Conservation (phyloP, 1,140 invertebrate genomes). For the Zaprionus ornatus region DNA sequence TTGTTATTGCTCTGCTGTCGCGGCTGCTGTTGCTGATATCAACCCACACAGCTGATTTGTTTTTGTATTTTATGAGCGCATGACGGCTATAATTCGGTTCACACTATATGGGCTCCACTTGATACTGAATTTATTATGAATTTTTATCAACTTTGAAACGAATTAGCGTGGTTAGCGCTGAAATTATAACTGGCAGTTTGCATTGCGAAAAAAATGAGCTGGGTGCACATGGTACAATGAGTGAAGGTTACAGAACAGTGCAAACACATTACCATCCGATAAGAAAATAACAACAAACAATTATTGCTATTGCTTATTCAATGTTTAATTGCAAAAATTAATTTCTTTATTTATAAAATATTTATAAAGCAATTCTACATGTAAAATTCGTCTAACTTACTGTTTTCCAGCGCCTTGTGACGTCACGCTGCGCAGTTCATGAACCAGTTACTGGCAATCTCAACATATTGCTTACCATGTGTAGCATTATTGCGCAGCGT, state of each 20-base stretch:
- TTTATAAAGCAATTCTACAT: not conserved
- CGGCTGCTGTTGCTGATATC: slow-evolving; percentile 20
- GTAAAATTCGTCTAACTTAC: not conserved
- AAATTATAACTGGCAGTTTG: slow-evolving; percentile 21
- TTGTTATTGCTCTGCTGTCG: slow-evolving; percentile 16
- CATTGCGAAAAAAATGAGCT: slow-evolving; percentile 25
- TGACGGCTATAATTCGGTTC: not conserved
- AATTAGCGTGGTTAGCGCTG: slow-evolving; percentile 33
- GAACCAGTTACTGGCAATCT: not conserved
- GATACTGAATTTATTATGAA: slow-evolving; percentile 11
- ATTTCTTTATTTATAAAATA: not conserved
- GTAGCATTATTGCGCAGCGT: slow-evolving; percentile 10
- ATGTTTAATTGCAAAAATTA: not conserved
- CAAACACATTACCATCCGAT: not conserved
- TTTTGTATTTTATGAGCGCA: slow-evolving; percentile 11
- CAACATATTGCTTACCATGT: not conserved
- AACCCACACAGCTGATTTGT: slow-evolving; percentile 6
- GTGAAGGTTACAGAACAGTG: not conserved
- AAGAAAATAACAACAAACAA: not conserved
- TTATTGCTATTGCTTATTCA: too few relatives aligned
- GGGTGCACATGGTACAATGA: not conserved
- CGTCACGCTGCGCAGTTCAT: not conserved
- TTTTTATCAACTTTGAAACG: slow-evolving; percentile 8
- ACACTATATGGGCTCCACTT: slow-evolving; percentile 3
- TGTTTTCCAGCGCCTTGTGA: not conserved